phyloP scores from a whole-genome alignment of 2,113 vertebrate species.

The Callipepla squamata region DNA sequence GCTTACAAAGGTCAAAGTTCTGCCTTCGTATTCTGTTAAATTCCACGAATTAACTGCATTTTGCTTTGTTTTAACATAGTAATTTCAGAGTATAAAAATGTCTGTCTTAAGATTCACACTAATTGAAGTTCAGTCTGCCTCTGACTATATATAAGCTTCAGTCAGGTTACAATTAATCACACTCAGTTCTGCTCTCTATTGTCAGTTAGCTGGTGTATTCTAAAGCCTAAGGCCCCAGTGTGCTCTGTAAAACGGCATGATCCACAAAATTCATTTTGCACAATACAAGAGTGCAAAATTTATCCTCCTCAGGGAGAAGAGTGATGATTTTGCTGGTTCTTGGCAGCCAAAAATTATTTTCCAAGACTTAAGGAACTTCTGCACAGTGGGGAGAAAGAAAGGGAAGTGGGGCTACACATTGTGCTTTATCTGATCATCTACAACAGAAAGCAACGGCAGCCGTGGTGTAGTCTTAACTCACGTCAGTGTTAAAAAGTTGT shows the following conservation, averaged over 20 bases:
- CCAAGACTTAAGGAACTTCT: neutral
- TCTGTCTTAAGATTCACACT: neutral
- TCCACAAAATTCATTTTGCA: neutral
- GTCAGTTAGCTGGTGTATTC: neutral
- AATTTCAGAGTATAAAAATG: neutral
- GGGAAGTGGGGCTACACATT: neutral
- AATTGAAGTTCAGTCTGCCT: slow-evolving; percentile 23
- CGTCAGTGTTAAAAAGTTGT: rapidly evolving
- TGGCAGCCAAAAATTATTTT: neutral
- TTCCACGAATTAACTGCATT: neutral
- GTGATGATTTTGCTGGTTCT: neutral
- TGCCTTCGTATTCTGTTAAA: slow-evolving; percentile 18
- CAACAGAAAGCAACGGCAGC: rapidly evolving
- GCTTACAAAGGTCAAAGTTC: neutral
- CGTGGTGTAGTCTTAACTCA: neutral
- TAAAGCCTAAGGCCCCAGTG: neutral
- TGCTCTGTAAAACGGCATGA: neutral
- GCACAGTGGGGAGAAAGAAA: neutral
- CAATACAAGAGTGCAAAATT: neutral
- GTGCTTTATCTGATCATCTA: neutral
- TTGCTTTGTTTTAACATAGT: neutral
- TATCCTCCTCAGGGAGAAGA: neutral
- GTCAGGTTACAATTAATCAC: slow-evolving; percentile 14
- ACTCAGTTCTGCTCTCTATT: neutral
- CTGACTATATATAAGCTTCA: neutral